Conservation (phyloP, 2,888 invertebrate genomes). For the Embidobia sp. region DNA sequence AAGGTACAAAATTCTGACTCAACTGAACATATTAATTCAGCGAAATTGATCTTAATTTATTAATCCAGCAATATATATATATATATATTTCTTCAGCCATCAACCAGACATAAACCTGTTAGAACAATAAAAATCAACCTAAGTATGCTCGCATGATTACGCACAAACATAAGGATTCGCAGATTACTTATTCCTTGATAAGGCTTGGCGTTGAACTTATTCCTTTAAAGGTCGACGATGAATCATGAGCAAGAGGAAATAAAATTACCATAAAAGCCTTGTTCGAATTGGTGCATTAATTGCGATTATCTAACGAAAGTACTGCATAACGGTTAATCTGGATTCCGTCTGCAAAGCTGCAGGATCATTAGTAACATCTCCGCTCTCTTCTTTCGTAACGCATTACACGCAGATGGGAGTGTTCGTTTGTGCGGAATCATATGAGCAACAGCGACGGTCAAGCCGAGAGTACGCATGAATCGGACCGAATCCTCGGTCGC, state of each 20-base stretch:
- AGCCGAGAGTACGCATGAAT: slow-evolving; percentile 18
- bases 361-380: slow-evolving; percentile 40
- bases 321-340: slow-evolving; percentile 37
- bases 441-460: slow-evolving; percentile 9
- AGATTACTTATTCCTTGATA: slow-evolving; percentile 1
- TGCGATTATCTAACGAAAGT: slow-evolving; percentile 34
- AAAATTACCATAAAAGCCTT: slow-evolving; percentile 38
- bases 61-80: no score
- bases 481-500: slow-evolving; percentile 16
- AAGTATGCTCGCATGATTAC: slow-evolving; percentile 5
- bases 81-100: no score
- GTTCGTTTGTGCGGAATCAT: slow-evolving; percentile 18
- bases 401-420: slow-evolving; percentile 3
- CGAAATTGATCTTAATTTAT: no score
- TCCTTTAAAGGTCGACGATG: slow-evolving; percentile 34
- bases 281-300: slow-evolving; percentile 44
- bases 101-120: no score
- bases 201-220: slow-evolving; percentile 16
- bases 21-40: no score
- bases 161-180: not conserved
- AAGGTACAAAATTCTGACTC: no score
- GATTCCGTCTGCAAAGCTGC: slow-evolving; percentile 4
- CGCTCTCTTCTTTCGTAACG: slow-evolving; percentile 34
- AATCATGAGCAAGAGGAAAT: slow-evolving; percentile 28
- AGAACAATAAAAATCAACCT: no score